Base-by-base conservation (phyloP, 2,113 vertebrate genomes). In the Tricholaema leucomelas region DNA sequence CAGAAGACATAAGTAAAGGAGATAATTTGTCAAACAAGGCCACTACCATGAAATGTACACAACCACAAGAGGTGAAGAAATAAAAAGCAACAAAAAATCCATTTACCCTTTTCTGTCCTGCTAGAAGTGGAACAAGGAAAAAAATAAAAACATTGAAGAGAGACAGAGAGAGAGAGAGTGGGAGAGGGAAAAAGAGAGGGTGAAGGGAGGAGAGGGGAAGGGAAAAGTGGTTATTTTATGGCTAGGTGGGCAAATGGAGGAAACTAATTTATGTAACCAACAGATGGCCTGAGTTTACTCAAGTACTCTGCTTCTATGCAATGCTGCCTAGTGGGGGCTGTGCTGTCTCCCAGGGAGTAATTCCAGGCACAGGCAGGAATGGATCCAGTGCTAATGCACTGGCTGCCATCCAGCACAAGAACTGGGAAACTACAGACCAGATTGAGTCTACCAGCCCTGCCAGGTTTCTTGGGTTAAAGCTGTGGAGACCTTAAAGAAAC, bases 271-370 rank as follows among this genome's bases (percentile, higher is more conserved):
- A 90, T 92, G 92, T 67, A 81, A 52, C 56, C 85, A 96, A 93
- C 96, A 98, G 97, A 97, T 97, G 97, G 96, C 84, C 15, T 81
- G 85, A 91, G 93, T 96, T 97, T 91, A 97, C 97, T 92, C 93
- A 96, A 95, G 94, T 52, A 69, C 90, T 78, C 91, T 67, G 91
- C 95, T 83, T 91, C 85, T 87, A 75, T 33, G 50, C 81, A 96
- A 60, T n/a, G 33, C 20, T 80, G 81, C 74, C 90, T 91, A 93
- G 66, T 93, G 91, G 91, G 91, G 85, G 77, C 92, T 95, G 89
- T 66, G 87, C 66, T 23, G 76, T 91, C 91, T 95, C 94, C 77
- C 1, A 5, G 81, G 94, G 82, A 91, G 83, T 15, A 80, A 96
- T 93, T 88, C 69, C 90, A 95, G 88, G 92, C 94, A 88, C 66